Percentiles rank a stretch among this genome's conserved stretches.
phyloP scores from a whole-genome alignment of 1,140 invertebrate genomes.

The Episyrphus balteatus region DNA sequence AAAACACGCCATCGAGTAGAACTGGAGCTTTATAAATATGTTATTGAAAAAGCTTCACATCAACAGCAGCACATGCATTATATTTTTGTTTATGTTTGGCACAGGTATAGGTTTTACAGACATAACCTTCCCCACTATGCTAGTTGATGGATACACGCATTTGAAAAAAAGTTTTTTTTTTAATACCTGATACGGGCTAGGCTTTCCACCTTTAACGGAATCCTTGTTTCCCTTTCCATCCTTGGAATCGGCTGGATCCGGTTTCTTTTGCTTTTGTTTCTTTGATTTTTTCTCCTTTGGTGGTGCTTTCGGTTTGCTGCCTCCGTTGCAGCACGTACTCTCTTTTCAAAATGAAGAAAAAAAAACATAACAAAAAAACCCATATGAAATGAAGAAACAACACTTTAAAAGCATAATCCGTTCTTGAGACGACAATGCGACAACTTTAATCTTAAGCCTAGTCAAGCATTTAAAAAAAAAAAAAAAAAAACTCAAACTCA shows the following conservation, averaged over 20 bases:
- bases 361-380: too few relatives aligned
- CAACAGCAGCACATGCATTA: not conserved
- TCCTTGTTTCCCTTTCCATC: slow-evolving; percentile 44
- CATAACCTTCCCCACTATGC: slow-evolving; percentile 7
- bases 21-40: too few relatives aligned
- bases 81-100: not conserved
- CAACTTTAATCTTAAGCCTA: not conserved
- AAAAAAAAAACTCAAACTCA: not conserved
- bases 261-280: slow-evolving; percentile 49
- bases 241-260: slow-evolving; percentile 41
- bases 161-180: not conserved
- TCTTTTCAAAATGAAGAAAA: slow-evolving; percentile 40
- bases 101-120: too few relatives aligned
- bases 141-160: slow-evolving; percentile 1
- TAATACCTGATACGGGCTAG: slow-evolving; percentile 48
- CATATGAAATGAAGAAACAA: not conserved
- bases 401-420: too few relatives aligned
- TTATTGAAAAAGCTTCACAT: not conserved
- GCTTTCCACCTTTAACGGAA: slow-evolving; percentile 42
- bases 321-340: slow-evolving; percentile 64
- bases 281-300: slow-evolving; percentile 64
- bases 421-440: not conserved
- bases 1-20: too few relatives aligned
- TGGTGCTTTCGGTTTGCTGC: slow-evolving; percentile 51
- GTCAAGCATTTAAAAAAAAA: not conserved